These are phyloP conservation scores for Hyla sarda DNA, from an alignment of 2,113 vertebrate genomes.

Conservation along the genomic window DNA sequence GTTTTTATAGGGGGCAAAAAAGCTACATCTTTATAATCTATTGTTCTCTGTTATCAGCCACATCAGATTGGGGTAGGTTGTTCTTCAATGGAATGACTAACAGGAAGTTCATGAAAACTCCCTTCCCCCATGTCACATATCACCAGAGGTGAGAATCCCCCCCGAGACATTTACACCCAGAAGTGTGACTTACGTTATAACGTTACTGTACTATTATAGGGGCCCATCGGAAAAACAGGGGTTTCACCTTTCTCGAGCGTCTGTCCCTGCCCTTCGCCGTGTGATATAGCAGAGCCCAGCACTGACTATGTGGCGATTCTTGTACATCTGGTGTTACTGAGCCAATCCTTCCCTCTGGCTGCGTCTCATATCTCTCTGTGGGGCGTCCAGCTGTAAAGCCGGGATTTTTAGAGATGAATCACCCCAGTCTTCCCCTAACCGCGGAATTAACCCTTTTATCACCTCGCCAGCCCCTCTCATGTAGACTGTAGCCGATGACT, in stretches of 20 bases:
- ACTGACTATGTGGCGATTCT: background rate
- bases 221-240: background rate
- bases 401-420: slow-evolving; percentile 56
- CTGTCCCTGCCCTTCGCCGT: too few relatives aligned
- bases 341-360: background rate
- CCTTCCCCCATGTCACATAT: background rate
- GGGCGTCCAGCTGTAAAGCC: slow-evolving; percentile 40
- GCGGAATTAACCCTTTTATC: slow-evolving; percentile 31
- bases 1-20: too few relatives aligned
- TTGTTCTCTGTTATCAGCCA: slow-evolving; percentile 5
- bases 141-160: background rate
- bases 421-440: slow-evolving; percentile 34
- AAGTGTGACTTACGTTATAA: background rate
- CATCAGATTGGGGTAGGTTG: background rate
- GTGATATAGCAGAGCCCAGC: background rate
- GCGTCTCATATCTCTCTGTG: slow-evolving; percentile 12
- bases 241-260: background rate
- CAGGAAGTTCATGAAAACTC: background rate
- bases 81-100: background rate
- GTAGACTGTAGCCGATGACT: background rate
- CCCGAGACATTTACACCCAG: background rate
- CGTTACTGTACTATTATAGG: background rate
- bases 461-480: background rate
- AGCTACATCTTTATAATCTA: too few relatives aligned
- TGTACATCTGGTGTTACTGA: background rate